Percentiles rank a stretch among this genome's conserved stretches.
phyloP scores from a whole-genome alignment of 2,797 vertebrate species.

The Danionella dracula region DNA sequence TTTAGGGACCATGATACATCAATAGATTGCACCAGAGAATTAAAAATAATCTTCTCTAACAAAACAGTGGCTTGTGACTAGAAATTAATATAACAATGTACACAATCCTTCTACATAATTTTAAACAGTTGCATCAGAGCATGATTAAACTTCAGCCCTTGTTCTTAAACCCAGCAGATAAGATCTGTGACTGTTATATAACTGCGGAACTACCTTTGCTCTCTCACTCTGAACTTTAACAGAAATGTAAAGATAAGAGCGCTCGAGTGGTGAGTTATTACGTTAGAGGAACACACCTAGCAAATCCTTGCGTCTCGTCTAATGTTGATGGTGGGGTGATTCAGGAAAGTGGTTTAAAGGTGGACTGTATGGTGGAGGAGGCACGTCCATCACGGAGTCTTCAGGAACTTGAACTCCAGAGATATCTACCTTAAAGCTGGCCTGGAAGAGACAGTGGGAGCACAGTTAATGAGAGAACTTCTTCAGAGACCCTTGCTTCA shows the following conservation, averaged over 20 bases:
- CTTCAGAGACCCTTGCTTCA: no score
- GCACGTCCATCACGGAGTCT: neutral
- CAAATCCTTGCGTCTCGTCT: neutral
- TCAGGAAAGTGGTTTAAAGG: neutral
- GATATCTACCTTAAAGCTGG: neutral
- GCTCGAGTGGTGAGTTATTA: neutral
- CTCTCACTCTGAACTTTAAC: neutral
- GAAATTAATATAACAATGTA: no score
- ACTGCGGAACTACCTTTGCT: neutral
- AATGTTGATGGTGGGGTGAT: neutral
- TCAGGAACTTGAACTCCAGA: neutral
- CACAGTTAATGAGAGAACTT: no score
- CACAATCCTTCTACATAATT: neutral
- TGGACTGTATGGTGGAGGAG: conserved; percentile 16
- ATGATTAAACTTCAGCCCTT: neutral
- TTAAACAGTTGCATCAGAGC: neutral
- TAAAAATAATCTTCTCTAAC: no score
- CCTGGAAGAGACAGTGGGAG: neutral
- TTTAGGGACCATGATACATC: no score
- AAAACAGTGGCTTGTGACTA: no score
- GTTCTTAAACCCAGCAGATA: neutral
- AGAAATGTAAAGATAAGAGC: neutral
- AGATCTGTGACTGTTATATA: conserved; percentile 2
- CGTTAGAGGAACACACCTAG: neutral
- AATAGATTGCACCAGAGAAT: no score